Evolutionary conservation across 1,140 invertebrate genomes (phyloP), one percentile per base, ranked within the genome.

Genomic region (Trinorchestia longiramus): DNA sequence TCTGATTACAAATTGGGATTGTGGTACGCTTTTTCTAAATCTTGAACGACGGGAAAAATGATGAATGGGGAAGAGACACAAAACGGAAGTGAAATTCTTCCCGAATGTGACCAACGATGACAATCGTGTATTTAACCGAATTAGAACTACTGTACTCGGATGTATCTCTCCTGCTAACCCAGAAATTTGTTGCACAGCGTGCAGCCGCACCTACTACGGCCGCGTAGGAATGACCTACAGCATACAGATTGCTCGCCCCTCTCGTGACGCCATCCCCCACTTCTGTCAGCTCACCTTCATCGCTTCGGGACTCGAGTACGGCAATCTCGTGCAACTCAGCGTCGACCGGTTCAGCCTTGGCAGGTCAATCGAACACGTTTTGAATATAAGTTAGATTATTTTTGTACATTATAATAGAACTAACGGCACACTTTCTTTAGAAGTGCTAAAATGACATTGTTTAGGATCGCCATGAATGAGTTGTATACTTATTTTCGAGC

Each of bases 211-310:
- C 28, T 98, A 98, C 97, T 98, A 98, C 97, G 98, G 98, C 0
- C 98, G 98, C 97, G 98, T 98, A 41, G 98, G 98, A 0, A 97
- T 98, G 95, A 98, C 98, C 6, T 98, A 98, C 97, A 98, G 98
- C 97, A 97, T 98, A 96, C 98, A 98, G 96, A 97, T 99, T 96
- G 97, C 98, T 96, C 98, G 98, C 96, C 98, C 98, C 40, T 97
- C 97, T 87, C 98, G 98, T 96, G 98, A 98, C 97, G 98, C 98
- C 97, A 98, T 99, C 97, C 98, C 98, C 3, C 99, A 99, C 97
- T 97, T 99, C 90, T 99, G 99, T 97, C 98, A 99, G 97, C 98
- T 99, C 96, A 99, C 98, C 92, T 99, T 99, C 97, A 99, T 98
- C 94, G 98, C 98, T 96, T 98, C 98, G 96, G 98, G 98, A 57